A percentile compares a stretch with the other conserved stretches of the same genome.
Evolutionary conservation across 2,797 vertebrate genomes (phyloP).

Genomic region (Etheostoma nigrum): DNA sequence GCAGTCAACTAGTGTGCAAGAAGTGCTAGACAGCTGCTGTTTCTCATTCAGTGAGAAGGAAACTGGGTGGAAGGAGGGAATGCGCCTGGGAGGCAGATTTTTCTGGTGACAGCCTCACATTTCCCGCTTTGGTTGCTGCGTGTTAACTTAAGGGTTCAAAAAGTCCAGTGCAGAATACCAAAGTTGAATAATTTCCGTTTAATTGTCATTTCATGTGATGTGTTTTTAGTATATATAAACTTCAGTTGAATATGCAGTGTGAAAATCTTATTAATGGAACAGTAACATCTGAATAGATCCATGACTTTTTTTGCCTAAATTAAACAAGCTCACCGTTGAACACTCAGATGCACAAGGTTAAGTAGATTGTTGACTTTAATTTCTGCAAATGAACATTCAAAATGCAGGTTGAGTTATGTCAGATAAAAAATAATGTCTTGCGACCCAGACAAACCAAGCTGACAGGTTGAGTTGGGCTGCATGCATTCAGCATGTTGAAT

Average conservation of each 20-base stretch:
- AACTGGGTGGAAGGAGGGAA: conserved; percentile 53
- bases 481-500: no score
- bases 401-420: background rate
- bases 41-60: conserved; percentile 69
- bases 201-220: conserved; percentile 19
- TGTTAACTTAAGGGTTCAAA: conserved; percentile 49
- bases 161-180: conserved; percentile 41
- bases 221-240: conserved; percentile 22
- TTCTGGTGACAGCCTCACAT: conserved; percentile 61
- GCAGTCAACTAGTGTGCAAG: conserved; percentile 64
- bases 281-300: background rate
- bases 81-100: conserved; percentile 59
- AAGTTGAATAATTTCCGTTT: conserved; percentile 24
- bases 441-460: background rate
- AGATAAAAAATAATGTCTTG: background rate
- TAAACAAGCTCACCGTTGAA: conserved; percentile 2
- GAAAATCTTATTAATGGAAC: conserved; percentile 10
- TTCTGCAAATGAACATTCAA: background rate
- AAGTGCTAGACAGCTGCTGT: conserved; percentile 74
- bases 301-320: conserved; percentile 8
- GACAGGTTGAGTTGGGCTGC: background rate
- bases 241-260: background rate
- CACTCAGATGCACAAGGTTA: background rate
- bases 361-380: conserved; percentile 10
- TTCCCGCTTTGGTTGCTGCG: conserved; percentile 54